Evolutionary conservation across 2,113 vertebrate genomes (phyloP).

Genomic region (Forbesichthys papilliferus): DNA sequence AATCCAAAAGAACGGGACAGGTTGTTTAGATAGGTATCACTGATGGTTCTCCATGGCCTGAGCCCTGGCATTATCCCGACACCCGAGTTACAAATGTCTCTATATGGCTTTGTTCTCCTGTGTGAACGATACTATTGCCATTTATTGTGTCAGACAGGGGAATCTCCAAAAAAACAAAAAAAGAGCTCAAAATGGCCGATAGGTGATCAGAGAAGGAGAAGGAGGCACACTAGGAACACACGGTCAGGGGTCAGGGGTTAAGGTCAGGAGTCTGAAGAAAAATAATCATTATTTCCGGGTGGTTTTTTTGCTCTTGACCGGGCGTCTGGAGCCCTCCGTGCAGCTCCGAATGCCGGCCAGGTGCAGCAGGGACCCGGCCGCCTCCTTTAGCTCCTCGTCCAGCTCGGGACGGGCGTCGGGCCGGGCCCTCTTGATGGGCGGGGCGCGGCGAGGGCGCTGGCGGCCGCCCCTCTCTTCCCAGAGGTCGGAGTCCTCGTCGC

Average conservation of each 20-base stretch:
- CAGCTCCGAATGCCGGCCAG: slow-evolving; percentile 93
- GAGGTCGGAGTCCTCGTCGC: slow-evolving; percentile 89
- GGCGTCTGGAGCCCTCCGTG: slow-evolving; percentile 87
- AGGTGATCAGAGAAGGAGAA: slow-evolving; percentile 72
- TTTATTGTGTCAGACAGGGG: slow-evolving; percentile 73
- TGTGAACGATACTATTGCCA: slow-evolving; percentile 87
- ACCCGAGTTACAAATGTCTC: slow-evolving; percentile 78
- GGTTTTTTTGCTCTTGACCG: slow-evolving; percentile 89
- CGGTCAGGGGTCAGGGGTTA: slow-evolving; percentile 59
- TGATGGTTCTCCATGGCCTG: slow-evolving; percentile 62
- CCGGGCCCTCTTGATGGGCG: slow-evolving; percentile 72
- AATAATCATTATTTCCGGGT: slow-evolving; percentile 82
- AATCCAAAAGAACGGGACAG: slow-evolving; percentile 67
- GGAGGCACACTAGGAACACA: slow-evolving; percentile 71
- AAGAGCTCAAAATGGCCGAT: slow-evolving; percentile 73
- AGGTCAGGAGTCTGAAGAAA: slow-evolving; percentile 61
- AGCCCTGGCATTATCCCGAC: slow-evolving; percentile 28
- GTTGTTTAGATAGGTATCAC: slow-evolving; percentile 65
- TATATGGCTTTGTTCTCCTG: slow-evolving; percentile 99
- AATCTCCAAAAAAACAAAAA: slow-evolving; percentile 75
- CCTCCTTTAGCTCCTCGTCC: slow-evolving; percentile 97
- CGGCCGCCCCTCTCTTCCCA: slow-evolving; percentile 79
- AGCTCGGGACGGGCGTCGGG: slow-evolving; percentile 86
- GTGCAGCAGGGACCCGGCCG: slow-evolving; percentile 95
- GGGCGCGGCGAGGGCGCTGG: slow-evolving; percentile 65